Conservation (phyloP, 1,140 invertebrate genomes). For the Liolophura sinensis region DNA sequence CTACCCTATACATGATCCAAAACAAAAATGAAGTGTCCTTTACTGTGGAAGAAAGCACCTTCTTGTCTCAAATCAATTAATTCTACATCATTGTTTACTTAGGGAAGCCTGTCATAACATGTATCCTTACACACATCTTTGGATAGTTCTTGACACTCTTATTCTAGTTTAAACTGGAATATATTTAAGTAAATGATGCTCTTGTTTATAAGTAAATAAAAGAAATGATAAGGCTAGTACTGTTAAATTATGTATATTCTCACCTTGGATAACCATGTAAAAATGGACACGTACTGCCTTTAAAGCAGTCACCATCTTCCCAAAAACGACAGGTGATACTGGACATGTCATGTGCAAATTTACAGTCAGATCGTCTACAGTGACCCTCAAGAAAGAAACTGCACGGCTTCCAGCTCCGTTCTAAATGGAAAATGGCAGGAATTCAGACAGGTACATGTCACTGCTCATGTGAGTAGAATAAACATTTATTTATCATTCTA, state of each 20-base stretch:
- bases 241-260: neutral
- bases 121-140: too few relatives aligned
- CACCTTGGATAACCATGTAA: slow-evolving; percentile 59
- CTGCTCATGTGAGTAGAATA: neutral
- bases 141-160: too few relatives aligned
- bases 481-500: neutral
- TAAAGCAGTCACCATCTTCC: slow-evolving; percentile 57
- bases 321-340: slow-evolving; percentile 64
- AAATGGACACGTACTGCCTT: slow-evolving; percentile 63
- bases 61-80: too few relatives aligned
- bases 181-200: too few relatives aligned
- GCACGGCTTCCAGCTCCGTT: slow-evolving; percentile 55
- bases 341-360: slow-evolving; percentile 63
- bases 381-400: slow-evolving; percentile 63
- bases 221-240: too few relatives aligned
- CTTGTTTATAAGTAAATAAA: too few relatives aligned
- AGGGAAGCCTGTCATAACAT: too few relatives aligned
- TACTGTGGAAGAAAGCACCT: too few relatives aligned
- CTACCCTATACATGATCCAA: too few relatives aligned
- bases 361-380: slow-evolving; percentile 62
- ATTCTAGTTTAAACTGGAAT: too few relatives aligned
- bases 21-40: too few relatives aligned
- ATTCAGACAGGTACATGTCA: neutral
- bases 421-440: slow-evolving; percentile 12
- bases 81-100: too few relatives aligned